Evolutionary conservation across 2,888 invertebrate species (phyloP).

Genomic region (Diaperis boleti): DNA sequence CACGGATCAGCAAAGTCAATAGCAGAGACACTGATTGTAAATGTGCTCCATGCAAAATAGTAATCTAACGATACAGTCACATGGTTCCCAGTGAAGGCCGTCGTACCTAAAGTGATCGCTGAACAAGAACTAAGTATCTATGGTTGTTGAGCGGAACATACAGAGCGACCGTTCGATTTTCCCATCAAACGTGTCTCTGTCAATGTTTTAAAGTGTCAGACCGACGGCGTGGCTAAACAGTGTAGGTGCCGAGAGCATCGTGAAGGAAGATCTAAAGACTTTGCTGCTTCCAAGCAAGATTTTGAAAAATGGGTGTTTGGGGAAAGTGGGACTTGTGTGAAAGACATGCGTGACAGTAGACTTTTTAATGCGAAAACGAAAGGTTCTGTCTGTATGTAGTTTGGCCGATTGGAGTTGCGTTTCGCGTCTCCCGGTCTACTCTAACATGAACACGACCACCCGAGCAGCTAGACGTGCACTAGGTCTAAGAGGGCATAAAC

Average conservation of each 20-base stretch:
- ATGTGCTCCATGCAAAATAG: slow-evolving; percentile 86
- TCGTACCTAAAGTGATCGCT: slow-evolving; percentile 30
- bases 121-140: not conserved
- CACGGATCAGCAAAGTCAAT: slow-evolving; percentile 65
- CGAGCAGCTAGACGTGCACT: slow-evolving; percentile 55
- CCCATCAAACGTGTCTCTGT: too few relatives aligned
- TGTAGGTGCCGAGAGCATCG: too few relatives aligned
- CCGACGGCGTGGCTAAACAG: too few relatives aligned
- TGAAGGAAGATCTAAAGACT: too few relatives aligned
- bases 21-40: slow-evolving; percentile 68
- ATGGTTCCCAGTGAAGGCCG: slow-evolving; percentile 75
- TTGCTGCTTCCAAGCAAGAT: too few relatives aligned
- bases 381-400: not conserved
- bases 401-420: slow-evolving; percentile 24
- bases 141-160: slow-evolving; percentile 3
- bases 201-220: too few relatives aligned
- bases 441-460: slow-evolving; percentile 49
- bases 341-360: not conserved
- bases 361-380: not conserved
- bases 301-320: too few relatives aligned
- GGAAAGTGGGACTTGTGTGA: too few relatives aligned
- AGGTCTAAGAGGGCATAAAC: slow-evolving; percentile 47
- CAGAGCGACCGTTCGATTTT: not conserved
- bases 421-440: slow-evolving; percentile 27
- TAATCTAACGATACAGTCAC: slow-evolving; percentile 77